Evolutionary conservation across 2,888 invertebrate species (phyloP), one percentile per base, ranked within the genome.

Genomic region (Zygothrica quintamaculata): DNA sequence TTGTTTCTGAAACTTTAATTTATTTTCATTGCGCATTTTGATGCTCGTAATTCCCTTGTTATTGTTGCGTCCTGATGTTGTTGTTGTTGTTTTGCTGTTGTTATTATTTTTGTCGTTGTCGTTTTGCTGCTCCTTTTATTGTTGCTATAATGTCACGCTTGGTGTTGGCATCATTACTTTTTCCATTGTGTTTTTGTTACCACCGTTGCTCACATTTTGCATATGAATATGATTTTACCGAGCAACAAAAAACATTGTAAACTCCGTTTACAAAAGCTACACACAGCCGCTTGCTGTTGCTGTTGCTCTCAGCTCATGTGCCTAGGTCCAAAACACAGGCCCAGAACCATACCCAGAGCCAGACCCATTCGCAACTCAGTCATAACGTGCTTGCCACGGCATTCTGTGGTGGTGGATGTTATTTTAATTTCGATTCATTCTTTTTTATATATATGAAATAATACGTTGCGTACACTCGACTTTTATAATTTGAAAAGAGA

Each of bases 1-100:
- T 65, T 87, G 81, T 71, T 88, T 69, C 64, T 42, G 67, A 80
- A 88, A 76, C 88, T 89, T 89, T 81, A 88, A 88, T 88, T 87
- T 89, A 88, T 89, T 88, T 88, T 88, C 89, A 88, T 89, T 84
- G 89, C 88, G 87, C 88, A 88, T 88, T 88, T 88, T 81, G 82
- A 84, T 82, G 87, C 89, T 77, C 84, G 85, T 89, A 89, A 89
- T 89, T 76, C 82, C 68, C 74, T 77, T 67, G 84, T 90, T 88
- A 80, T 89, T 88, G 77, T 79, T 80, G 76, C 84, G 82, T 74
- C 87, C 74, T 84, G 82, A 74, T 71, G 34, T 29, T 39, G 34
- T 60, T 69, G 33, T 64, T 57, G 12, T 46, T 65, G 48, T 62
- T 43, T 26, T 48, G n/a, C n/a, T 53, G 48, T 37, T 61, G 36